These are phyloP conservation scores for Ophion ventricosus DNA, from an alignment of 2,888 invertebrate genomes.

Conservation along the genomic window DNA sequence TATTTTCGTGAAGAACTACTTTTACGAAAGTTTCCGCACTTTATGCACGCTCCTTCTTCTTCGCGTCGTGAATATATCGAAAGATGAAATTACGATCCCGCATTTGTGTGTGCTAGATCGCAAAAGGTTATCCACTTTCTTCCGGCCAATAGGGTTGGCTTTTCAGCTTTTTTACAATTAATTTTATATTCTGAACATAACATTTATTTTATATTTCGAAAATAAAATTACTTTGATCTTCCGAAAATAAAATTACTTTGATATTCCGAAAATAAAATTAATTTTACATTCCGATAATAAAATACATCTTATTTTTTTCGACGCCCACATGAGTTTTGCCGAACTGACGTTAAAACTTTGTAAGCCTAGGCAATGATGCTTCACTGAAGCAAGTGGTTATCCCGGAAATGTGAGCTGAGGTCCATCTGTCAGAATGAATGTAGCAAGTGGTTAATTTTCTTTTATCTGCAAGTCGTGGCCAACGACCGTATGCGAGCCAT, in stretches of 20 bases:
- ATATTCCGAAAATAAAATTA: too few relatives aligned
- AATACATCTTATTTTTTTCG: too few relatives aligned
- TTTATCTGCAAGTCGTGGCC: too few relatives aligned
- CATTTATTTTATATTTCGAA: too few relatives aligned
- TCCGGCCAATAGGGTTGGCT: background rate
- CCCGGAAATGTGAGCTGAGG: too few relatives aligned
- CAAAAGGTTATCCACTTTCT: background rate
- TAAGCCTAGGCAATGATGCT: too few relatives aligned
- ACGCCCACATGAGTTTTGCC: too few relatives aligned
- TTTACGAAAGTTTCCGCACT: slow-evolving; percentile 12
- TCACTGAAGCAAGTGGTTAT: too few relatives aligned
- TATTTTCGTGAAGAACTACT: background rate
- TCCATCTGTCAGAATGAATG: too few relatives aligned
- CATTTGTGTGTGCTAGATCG: background rate
- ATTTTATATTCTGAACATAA: background rate
- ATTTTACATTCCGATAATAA: background rate
- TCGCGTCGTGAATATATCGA: slow-evolving; percentile 19
- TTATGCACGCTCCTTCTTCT: background rate
- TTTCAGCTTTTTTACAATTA: background rate
- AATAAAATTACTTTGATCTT: background rate
- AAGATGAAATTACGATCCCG: slow-evolving; percentile 6
- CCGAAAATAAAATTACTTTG: background rate
- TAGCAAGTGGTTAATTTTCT: too few relatives aligned
- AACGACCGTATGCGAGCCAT: too few relatives aligned
- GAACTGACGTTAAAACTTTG: too few relatives aligned